Conservation (phyloP, 2,797 vertebrate genomes). For the Typhlichthys subterraneus region DNA sequence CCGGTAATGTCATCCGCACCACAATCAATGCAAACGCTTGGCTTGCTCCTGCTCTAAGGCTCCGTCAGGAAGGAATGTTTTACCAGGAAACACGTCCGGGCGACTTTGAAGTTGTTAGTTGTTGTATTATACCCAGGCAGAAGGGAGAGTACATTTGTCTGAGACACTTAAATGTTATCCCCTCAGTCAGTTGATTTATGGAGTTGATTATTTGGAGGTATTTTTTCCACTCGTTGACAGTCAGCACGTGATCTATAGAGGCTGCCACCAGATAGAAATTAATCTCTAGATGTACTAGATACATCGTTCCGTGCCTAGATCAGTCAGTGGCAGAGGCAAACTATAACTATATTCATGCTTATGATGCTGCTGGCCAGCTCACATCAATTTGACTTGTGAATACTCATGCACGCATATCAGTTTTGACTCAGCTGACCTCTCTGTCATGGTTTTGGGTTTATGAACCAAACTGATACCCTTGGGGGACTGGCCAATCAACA, state of each 20-base stretch:
- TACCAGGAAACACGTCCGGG: constrained; percentile 33
- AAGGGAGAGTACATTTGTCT: constrained; percentile 26
- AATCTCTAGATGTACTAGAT: constrained; percentile 37
- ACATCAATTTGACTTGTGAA: constrained; percentile 43
- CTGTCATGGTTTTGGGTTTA: constrained; percentile 46
- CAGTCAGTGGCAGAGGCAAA: constrained; percentile 26
- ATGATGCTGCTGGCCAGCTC: constrained; percentile 32
- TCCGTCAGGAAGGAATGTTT: constrained; percentile 55
- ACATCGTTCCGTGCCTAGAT: constrained; percentile 38
- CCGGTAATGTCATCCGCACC: constrained; percentile 70
- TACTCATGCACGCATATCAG: constrained; percentile 46
- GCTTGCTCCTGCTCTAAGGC: constrained; percentile 44
- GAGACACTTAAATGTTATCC: constrained; percentile 47
- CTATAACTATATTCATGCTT: constrained; percentile 23
- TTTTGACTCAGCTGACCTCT: constrained; percentile 27
- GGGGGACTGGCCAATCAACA: constrained; percentile 39
- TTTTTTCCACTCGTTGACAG: constrained; percentile 46
- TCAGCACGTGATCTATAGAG: constrained; percentile 61
- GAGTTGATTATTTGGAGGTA: constrained; percentile 61
- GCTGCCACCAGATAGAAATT: constrained; percentile 44
- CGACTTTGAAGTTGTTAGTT: constrained; percentile 45
- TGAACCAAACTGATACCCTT: constrained; percentile 28
- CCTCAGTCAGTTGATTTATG: constrained; percentile 63
- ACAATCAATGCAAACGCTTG: constrained; percentile 75
- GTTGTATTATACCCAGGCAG: constrained; percentile 40